phyloP scores from a whole-genome alignment of 2,797 vertebrate species.

The Sparidentex hasta region DNA sequence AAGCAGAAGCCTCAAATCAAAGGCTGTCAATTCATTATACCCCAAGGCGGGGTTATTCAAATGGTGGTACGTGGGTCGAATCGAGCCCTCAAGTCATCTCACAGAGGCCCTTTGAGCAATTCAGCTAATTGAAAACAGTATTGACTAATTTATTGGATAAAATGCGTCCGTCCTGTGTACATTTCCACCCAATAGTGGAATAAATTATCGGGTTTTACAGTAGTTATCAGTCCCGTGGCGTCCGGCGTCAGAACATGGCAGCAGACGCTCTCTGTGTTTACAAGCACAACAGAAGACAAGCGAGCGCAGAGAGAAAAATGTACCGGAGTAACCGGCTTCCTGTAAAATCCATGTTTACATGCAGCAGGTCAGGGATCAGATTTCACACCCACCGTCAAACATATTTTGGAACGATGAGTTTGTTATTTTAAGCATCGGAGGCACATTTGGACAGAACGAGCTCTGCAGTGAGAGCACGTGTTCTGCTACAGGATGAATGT shows the following conservation, averaged over 20 bases:
- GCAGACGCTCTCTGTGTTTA: neutral
- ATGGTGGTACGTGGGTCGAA: slow-evolving; percentile 47
- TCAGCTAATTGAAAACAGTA: slow-evolving; percentile 65
- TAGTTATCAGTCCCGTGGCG: slow-evolving; percentile 10
- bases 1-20: slow-evolving; percentile 53
- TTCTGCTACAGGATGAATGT: neutral
- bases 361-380: neutral
- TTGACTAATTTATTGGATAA: slow-evolving; percentile 49
- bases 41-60: slow-evolving; percentile 58
- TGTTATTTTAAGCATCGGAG: neutral
- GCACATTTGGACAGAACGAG: neutral
- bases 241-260: neutral
- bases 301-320: neutral
- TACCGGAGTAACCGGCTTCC: neutral
- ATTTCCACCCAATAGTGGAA: slow-evolving; percentile 47
- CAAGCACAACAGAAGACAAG: neutral
- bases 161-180: slow-evolving; percentile 38
- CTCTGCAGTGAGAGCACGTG: neutral
- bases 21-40: slow-evolving; percentile 39
- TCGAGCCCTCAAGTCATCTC: slow-evolving; percentile 45
- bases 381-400: neutral
- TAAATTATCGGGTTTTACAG: slow-evolving; percentile 42
- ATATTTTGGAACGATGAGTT: neutral
- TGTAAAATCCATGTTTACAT: slow-evolving; percentile 9
- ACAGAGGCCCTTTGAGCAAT: slow-evolving; percentile 37